phyloP scores from a whole-genome alignment of 2,888 invertebrate species.

The Aphidoletes aphidimyza region DNA sequence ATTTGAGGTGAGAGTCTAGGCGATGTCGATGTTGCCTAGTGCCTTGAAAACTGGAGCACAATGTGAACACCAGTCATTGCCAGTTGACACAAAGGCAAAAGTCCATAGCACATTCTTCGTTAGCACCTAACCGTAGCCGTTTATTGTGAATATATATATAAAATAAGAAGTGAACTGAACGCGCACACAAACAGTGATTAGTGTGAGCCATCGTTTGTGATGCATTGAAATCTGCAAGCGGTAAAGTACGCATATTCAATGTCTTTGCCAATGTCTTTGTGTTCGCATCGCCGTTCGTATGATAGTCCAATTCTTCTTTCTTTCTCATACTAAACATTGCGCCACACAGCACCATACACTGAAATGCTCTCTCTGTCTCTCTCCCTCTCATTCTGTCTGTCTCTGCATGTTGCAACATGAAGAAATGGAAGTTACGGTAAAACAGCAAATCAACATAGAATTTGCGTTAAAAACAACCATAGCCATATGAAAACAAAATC shows the following conservation, averaged over 20 bases:
- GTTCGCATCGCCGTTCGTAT: neutral
- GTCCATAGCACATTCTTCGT: too few relatives aligned
- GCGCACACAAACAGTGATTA: neutral
- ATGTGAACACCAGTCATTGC: neutral
- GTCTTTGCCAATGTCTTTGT: conserved; percentile 44
- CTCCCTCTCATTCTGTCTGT: too few relatives aligned
- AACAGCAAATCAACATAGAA: neutral
- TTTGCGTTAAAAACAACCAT: conserved; percentile 8
- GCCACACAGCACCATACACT: neutral
- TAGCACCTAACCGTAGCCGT: neutral
- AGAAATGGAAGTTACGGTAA: neutral
- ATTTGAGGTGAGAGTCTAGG: neutral
- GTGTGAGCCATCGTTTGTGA: neutral
- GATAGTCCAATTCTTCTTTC: too few relatives aligned
- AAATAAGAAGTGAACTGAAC: neutral
- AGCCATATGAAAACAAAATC: conserved; percentile 32
- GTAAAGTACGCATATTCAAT: conserved; percentile 20
- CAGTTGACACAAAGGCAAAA: too few relatives aligned
- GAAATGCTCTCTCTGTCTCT: too few relatives aligned
- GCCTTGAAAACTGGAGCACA: neutral
- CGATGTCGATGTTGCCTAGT: neutral
- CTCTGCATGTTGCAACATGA: neutral
- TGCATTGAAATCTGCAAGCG: conserved; percentile 31
- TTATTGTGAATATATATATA: neutral
- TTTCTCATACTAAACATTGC: neutral